phyloP scores from a whole-genome alignment of 2,113 vertebrate species.

The Oophaga pumilio region DNA sequence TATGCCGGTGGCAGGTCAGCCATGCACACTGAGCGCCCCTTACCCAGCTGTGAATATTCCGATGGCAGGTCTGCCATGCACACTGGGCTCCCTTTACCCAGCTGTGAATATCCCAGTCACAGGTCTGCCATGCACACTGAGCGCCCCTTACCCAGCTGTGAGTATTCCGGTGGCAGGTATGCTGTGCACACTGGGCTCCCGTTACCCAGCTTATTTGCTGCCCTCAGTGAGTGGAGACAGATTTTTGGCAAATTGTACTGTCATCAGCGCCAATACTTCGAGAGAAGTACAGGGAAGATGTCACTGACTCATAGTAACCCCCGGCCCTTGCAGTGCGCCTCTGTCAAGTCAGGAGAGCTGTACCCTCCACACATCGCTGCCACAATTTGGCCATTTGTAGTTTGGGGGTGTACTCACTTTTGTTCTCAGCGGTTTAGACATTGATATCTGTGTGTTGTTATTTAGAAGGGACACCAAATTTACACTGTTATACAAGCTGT shows the following conservation, averaged over 20 bases:
- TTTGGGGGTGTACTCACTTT: too few species aligned
- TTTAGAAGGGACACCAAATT: too few species aligned
- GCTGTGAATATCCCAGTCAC: neutral
- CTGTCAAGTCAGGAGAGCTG: neutral
- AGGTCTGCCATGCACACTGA: too few species aligned
- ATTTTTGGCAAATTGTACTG: neutral
- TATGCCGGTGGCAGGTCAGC: too few species aligned
- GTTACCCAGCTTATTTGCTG: neutral
- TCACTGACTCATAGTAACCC: conserved; percentile 18
- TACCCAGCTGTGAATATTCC: too few species aligned
- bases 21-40: too few species aligned
- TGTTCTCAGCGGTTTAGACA: too few species aligned
- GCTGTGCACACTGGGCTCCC: neutral
- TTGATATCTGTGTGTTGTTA: too few species aligned
- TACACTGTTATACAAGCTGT: too few species aligned
- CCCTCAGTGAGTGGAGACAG: neutral
- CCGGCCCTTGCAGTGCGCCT: neutral
- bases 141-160: too few species aligned
- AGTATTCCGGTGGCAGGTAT: too few species aligned
- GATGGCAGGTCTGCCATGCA: neutral
- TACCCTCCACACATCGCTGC: neutral
- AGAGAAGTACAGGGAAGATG: conserved; percentile 1
- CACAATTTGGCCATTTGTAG: too few species aligned
- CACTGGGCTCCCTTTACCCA: neutral
- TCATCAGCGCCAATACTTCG: neutral